Evolutionary conservation across 1,140 invertebrate genomes (phyloP), one percentile per base, ranked within the genome.

Genomic region (Zaprionus tsacasi): DNA sequence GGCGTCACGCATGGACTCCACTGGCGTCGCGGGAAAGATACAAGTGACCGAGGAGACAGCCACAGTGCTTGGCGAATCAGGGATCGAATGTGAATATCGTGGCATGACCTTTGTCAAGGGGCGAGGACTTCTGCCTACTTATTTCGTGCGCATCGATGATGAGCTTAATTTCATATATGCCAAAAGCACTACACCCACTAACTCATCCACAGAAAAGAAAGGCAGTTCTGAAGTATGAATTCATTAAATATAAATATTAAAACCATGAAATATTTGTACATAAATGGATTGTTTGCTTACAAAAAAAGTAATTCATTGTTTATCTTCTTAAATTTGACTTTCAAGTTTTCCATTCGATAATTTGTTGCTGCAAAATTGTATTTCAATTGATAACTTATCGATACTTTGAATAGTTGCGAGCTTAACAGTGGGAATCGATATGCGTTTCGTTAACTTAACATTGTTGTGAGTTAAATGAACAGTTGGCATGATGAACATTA

Each of bases 1-100:
- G 94, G 97, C 98, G 1, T 98, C 97, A 6, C 94, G 98, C 72
- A 98, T 98, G 97, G 97, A 98, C 78, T 96, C 96, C 0, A 97
- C 96, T 0, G 97, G 97, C 21, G 91, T 95, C 70, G 93, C 94
- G 13, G 96, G 96, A 40, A 94, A 95, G 89, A 97, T 98, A 81
- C 97, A 98, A 91, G 94, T 96, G 0, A 96, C 96, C 3, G 94
- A 96, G 88, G 94, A 95, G 33, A 96, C 96, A 0, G 96, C 96
- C 0, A 81, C 93, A 11, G 94, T 97, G 21, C 93, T 97, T 7
- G 92, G 95, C 63, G 33, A 63, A 4, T 81, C 52, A 38, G 78
- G 81, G 4, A 38, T 88, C 2, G 17, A 36, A 11, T 75, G 72
- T 21, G 13, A 36, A 10, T 75, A 64, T 11, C 67, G 72, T 15